These are phyloP conservation scores for Nineta flava DNA, from an alignment of 2,888 invertebrate species.

Conservation along the genomic window DNA sequence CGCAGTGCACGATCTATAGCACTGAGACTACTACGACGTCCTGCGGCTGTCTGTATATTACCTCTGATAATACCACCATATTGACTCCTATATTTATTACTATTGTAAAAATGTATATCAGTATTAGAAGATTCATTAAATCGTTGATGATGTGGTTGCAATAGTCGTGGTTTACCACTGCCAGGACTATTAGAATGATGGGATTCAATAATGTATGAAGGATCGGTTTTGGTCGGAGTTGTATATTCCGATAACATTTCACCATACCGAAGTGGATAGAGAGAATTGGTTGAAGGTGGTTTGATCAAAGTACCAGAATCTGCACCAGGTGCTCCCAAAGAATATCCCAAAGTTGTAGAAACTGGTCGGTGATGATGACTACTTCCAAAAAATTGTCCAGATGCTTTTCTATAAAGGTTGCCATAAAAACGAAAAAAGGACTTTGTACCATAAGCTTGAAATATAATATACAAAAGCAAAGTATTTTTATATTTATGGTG, in stretches of 20 bases:
- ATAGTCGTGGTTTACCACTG: background rate
- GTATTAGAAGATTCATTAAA: background rate
- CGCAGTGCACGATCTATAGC: constrained; percentile 16
- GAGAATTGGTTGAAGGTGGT: background rate
- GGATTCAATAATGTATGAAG: background rate
- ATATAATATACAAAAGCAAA: too few relatives aligned
- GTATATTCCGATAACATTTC: background rate
- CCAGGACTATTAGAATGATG: background rate
- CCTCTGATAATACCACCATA: background rate
- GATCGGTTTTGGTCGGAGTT: background rate
- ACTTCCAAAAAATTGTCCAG: background rate
- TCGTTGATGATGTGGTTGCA: background rate
- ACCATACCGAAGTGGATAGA: background rate
- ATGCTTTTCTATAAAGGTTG: background rate
- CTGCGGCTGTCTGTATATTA: background rate
- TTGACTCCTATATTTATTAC: background rate
- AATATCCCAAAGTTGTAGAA: background rate
- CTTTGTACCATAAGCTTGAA: too few relatives aligned
- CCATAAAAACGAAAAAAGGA: too few relatives aligned
- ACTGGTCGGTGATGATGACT: background rate
- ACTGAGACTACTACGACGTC: background rate
- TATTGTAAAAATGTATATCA: background rate
- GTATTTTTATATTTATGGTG: too few relatives aligned
- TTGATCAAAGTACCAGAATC: background rate
- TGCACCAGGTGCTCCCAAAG: background rate